phyloP scores from a whole-genome alignment of 2,797 vertebrate species.

The Enteromius treurensis region DNA sequence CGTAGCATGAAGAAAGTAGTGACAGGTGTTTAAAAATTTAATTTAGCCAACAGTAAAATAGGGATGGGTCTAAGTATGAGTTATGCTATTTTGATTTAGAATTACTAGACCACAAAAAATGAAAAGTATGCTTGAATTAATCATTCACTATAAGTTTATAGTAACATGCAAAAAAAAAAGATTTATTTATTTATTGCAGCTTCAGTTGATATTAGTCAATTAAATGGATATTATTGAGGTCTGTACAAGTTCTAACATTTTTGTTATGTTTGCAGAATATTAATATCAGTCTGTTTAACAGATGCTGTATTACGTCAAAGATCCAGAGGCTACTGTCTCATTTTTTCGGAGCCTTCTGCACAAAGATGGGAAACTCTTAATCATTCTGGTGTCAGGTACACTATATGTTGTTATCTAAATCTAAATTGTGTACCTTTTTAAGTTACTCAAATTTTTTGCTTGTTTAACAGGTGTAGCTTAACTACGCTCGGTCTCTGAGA shows the following conservation, averaged over 20 bases:
- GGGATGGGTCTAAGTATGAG: background rate
- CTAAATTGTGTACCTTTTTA: background rate
- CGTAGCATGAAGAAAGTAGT: background rate
- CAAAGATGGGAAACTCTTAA: conserved; percentile 84
- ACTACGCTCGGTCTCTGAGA: background rate
- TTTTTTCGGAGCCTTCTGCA: conserved; percentile 88
- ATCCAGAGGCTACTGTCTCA: conserved; percentile 79
- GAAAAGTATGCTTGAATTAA: background rate
- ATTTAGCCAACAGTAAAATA: too few species aligned
- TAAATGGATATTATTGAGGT: background rate
- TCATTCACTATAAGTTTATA: background rate
- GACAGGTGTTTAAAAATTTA: background rate
- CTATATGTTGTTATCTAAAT: background rate
- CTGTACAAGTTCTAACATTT: background rate
- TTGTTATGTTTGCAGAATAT: conserved; percentile 28
- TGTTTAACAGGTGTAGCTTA: background rate
- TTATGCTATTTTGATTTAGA: background rate
- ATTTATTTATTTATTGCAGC: background rate
- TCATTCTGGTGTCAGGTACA: conserved; percentile 89
- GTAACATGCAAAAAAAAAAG: background rate
- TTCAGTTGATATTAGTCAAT: background rate
- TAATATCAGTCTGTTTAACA: conserved; percentile 64
- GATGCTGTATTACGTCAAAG: conserved; percentile 94
- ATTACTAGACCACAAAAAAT: background rate
- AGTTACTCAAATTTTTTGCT: background rate